Evolutionary conservation across 2,888 invertebrate species (phyloP), one percentile per base, ranked within the genome.

Genomic region (Acronicta alni): DNA sequence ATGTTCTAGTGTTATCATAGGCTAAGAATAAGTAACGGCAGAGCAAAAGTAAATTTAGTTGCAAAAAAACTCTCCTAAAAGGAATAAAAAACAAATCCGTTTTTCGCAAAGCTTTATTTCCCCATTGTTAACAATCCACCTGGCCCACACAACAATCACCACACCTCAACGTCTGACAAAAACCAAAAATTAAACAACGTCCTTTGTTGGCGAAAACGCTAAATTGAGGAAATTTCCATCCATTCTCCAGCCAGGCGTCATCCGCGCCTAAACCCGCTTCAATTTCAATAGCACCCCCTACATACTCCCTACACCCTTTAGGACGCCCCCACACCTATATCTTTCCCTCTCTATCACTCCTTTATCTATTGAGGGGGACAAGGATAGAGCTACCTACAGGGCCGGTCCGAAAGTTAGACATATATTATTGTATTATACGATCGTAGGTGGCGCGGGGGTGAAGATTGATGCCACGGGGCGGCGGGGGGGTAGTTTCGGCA

Each of bases 201-300:
- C 89, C 91, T 92, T 94, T 94, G 94, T 94, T 92, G 92, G 90
- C 87, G 92, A 93, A 92, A 93, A 93, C 92, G 93, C 90, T 92
- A 93, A 94, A 94, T 94, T 94, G 93, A 93, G 94, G 93, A 94
- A 94, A 93, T 93, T 93, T 93, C 92, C 94, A 94, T 94, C 93
- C 93, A 93, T 94, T 94, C 94, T 93, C 92, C 89, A 91, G 88
- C 90, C 93, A 89, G 90, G 92, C 94, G 93, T 93, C 94, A 94
- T 93, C 93, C 93, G 91, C 92, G 93, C 92, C 93, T 93, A 93
- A 93, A 89, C 91, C 91, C 90, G 93, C 93, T 93, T 94, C 94
- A 94, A 93, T 94, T 94, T 94, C 93, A 94, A 94, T 94, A 93
- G 93, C 89, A 85, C 91, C 92, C 76, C 93, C 90, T 81, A 91